phyloP scores from a whole-genome alignment of 37 sponge, comb jelly and placozoan species.

The Ianthella basta region DNA sequence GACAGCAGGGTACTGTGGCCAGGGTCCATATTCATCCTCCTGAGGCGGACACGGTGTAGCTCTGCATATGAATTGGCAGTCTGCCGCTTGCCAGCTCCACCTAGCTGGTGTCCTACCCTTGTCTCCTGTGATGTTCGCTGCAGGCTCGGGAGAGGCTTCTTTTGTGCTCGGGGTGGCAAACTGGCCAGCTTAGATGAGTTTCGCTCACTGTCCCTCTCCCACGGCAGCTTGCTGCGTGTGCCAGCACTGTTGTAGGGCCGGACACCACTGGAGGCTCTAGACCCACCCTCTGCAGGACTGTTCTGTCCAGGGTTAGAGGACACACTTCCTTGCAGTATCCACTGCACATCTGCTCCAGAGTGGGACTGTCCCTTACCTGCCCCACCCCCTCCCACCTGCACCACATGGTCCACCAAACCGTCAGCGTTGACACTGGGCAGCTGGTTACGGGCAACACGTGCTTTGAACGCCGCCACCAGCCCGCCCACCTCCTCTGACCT shows the following conservation, averaged over 20 bases:
- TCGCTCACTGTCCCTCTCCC: constrained; percentile 46
- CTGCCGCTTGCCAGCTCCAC: background rate
- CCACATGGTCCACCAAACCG: constrained; percentile 76
- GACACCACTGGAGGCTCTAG: background rate
- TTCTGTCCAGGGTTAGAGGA: background rate
- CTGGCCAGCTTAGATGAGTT: background rate
- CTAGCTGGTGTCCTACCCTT: background rate
- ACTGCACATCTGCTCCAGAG: constrained; percentile 75
- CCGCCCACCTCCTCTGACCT: background rate
- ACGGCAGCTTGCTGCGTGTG: constrained; percentile 62
- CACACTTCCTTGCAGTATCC: constrained; percentile 61
- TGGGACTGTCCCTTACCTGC: constrained; percentile 12
- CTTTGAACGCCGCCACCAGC: constrained; percentile 65
- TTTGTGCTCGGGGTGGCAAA: background rate
- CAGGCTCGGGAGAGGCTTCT: constrained; percentile 1
- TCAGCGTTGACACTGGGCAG: constrained; percentile 65
- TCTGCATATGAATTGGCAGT: constrained; percentile 21
- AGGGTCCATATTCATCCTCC: background rate
- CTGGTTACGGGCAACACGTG: constrained; percentile 57
- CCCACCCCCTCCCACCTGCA: constrained; percentile 29
- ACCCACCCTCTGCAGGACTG: background rate
- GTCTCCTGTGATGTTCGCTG: background rate
- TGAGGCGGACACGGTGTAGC: constrained; percentile 8
- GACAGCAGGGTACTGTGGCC: background rate
- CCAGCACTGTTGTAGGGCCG: constrained; percentile 78